These are phyloP conservation scores for Eclectus roratus DNA, from an alignment of 2,113 vertebrate genomes.

Conservation along the genomic window DNA sequence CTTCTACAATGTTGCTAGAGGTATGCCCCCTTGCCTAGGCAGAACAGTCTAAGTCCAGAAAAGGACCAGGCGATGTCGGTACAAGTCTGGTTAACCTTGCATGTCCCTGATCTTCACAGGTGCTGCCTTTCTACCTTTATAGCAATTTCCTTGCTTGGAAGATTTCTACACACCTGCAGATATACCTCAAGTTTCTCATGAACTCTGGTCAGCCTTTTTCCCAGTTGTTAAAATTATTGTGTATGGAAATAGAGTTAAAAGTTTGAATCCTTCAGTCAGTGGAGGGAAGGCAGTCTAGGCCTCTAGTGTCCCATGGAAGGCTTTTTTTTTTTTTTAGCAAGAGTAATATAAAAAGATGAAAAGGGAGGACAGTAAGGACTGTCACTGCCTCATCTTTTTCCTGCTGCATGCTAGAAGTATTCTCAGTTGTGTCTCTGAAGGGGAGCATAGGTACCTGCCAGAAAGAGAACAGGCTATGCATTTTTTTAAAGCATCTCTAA, in stretches of 20 bases:
- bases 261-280: not conserved
- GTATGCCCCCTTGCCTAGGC: not conserved
- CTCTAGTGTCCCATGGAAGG: not conserved
- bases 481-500: not conserved
- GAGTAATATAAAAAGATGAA: not conserved
- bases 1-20: not conserved
- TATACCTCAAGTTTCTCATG: not conserved
- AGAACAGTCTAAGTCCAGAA: not conserved
- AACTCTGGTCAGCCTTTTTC: not conserved
- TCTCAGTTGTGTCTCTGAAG: not conserved
- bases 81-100: not conserved
- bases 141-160: not conserved
- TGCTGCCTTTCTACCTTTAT: not conserved
- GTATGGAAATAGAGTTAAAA: not conserved
- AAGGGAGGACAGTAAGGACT: not conserved
- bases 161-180: not conserved
- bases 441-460: not conserved
- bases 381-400: not conserved
- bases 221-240: not conserved
- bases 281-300: not conserved
- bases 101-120: not conserved
- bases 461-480: fast-evolving
- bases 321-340: not conserved
- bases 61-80: not conserved
- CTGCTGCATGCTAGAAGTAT: not conserved